phyloP scores from a whole-genome alignment of 2,113 vertebrate genomes.

The Dolichallabes microphthalmus region DNA sequence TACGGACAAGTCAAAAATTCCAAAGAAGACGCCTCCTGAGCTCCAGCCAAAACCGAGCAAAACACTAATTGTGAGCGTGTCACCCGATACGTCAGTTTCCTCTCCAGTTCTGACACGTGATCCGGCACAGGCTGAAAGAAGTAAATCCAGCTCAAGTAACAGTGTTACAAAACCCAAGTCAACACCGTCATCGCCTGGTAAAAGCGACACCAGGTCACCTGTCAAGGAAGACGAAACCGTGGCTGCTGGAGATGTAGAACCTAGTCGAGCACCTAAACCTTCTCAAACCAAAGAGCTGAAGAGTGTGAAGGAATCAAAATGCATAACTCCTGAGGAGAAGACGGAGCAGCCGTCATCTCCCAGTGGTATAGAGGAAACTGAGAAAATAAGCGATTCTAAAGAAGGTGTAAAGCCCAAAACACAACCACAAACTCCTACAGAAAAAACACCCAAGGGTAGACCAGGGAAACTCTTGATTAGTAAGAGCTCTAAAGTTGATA shows the following conservation, averaged over 20 bases:
- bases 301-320: conserved; percentile 25
- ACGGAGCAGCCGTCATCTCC: conserved; percentile 52
- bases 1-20: conserved; percentile 66
- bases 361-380: neutral
- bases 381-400: conserved; percentile 17
- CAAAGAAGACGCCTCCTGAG: conserved; percentile 62
- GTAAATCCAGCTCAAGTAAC: conserved; percentile 29
- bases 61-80: conserved; percentile 37
- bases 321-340: conserved; percentile 27
- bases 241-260: neutral
- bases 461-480: conserved; percentile 34
- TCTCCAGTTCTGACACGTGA: conserved; percentile 7
- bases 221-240: neutral
- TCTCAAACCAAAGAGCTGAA: conserved; percentile 20
- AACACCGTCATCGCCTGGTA: neutral
- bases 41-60: conserved; percentile 58
- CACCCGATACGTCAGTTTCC: neutral
- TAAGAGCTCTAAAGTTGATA: conserved; percentile 46
- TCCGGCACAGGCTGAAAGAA: conserved; percentile 27
- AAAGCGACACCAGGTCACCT: conserved; percentile 21
- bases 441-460: conserved; percentile 58
- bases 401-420: conserved; percentile 52
- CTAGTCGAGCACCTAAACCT: neutral
- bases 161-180: neutral
- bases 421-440: conserved; percentile 31